Percentiles rank a stretch among this genome's conserved stretches.
Evolutionary conservation across 2,113 vertebrate species (phyloP).

Genomic region (Laterallus jamaicensis): DNA sequence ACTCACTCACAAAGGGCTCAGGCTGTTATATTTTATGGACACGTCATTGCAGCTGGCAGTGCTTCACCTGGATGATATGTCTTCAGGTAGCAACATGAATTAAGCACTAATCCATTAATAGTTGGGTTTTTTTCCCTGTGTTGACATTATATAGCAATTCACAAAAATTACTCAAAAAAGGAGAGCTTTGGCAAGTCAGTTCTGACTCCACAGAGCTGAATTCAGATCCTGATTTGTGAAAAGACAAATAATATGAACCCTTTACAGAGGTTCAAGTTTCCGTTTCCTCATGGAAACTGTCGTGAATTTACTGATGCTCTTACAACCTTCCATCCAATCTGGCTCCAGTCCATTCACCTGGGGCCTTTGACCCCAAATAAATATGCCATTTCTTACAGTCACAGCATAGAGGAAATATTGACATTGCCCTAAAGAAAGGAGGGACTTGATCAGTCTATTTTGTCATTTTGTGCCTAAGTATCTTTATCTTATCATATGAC

Average conservation of each 20-base stretch:
- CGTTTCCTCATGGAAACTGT: neutral
- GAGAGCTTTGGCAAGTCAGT: neutral
- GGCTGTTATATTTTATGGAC: neutral
- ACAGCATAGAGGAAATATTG: neutral
- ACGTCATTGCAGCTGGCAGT: neutral
- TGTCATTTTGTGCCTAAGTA: neutral
- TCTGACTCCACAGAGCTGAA: neutral
- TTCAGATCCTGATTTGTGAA: neutral
- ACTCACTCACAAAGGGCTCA: neutral
- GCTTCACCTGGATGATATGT: neutral
- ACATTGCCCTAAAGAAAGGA: neutral
- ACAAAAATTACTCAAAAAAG: neutral
- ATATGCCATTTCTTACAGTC: neutral
- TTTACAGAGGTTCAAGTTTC: neutral
- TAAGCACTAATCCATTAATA: neutral
- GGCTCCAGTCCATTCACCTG: neutral
- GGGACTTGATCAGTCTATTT: neutral
- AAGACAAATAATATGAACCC: accelerated
- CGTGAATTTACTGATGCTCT: neutral
- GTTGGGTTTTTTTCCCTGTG: accelerated
- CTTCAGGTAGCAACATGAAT: neutral
- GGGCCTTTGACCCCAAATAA: neutral
- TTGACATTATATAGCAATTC: neutral
- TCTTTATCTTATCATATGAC: neutral
- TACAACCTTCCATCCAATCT: neutral